Evolutionary conservation across 2,888 invertebrate species (phyloP).

Genomic region (Cetonia aurata): DNA sequence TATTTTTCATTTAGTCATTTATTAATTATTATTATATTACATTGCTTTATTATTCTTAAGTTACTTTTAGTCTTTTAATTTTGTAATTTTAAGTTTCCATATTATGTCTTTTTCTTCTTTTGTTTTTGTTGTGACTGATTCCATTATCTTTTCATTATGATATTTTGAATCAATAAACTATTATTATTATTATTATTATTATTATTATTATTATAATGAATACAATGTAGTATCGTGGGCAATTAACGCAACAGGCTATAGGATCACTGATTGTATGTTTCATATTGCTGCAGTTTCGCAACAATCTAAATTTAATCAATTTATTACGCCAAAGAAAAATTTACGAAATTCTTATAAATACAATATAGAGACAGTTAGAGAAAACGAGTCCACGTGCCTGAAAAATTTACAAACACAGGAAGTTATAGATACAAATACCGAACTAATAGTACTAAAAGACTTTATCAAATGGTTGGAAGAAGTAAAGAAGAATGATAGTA

Average conservation of each 20-base stretch:
- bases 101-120: too few relatives aligned
- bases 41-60: too few relatives aligned
- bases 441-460: conserved; percentile 2
- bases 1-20: too few relatives aligned
- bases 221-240: conserved; percentile 15
- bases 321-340: conserved; percentile 6
- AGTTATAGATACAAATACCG: conserved; percentile 17
- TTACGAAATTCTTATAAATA: neutral
- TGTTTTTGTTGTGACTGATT: too few relatives aligned
- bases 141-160: too few relatives aligned
- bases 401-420: conserved; percentile 7
- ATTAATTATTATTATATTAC: too few relatives aligned
- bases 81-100: too few relatives aligned
- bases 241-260: conserved; percentile 5
- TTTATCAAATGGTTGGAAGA: conserved; percentile 18
- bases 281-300: conserved; percentile 12
- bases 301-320: conserved; percentile 18
- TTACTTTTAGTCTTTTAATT: too few relatives aligned
- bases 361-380: neutral
- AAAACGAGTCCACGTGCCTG: neutral
- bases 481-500: neutral
- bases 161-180: too few relatives aligned
- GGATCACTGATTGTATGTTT: conserved; percentile 8
- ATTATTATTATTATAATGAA: too few relatives aligned
- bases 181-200: too few relatives aligned